Percentiles rank a stretch among this genome's conserved stretches.
Conservation (phyloP, 1,140 invertebrate species). For the Riptortus pedestris region DNA sequence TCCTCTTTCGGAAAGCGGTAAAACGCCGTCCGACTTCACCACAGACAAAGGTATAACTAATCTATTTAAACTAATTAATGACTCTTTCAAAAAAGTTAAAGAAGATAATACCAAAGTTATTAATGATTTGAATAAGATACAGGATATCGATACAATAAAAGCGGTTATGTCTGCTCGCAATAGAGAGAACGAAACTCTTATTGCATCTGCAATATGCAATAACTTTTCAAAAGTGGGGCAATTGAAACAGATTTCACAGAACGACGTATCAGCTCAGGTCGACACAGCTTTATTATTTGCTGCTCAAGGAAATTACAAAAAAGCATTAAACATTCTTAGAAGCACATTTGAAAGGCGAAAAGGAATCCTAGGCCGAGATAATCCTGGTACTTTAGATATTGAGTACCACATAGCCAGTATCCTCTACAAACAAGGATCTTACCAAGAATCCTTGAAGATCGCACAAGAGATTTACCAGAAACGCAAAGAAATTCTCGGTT, state of each 20-base stretch:
- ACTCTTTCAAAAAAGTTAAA: background rate
- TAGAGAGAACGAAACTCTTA: background rate
- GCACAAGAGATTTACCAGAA: background rate
- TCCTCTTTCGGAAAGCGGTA: background rate
- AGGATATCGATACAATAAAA: background rate
- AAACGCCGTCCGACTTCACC: background rate
- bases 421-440: background rate
- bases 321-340: background rate
- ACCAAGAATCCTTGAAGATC: background rate
- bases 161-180: background rate
- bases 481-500: background rate
- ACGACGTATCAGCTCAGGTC: background rate
- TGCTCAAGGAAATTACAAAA: background rate
- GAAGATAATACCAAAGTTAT: background rate
- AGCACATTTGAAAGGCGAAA: background rate
- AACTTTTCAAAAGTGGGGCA: background rate
- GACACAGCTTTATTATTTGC: background rate
- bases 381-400: background rate
- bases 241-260: background rate
- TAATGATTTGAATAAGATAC: background rate
- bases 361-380: background rate
- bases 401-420: background rate
- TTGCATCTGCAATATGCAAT: background rate
- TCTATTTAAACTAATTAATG: background rate
- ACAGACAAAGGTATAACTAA: background rate